These are phyloP conservation scores for Parazoanthus swiftii DNA, from an alignment of 92 coral and sea anemone species.

Conservation along the genomic window DNA sequence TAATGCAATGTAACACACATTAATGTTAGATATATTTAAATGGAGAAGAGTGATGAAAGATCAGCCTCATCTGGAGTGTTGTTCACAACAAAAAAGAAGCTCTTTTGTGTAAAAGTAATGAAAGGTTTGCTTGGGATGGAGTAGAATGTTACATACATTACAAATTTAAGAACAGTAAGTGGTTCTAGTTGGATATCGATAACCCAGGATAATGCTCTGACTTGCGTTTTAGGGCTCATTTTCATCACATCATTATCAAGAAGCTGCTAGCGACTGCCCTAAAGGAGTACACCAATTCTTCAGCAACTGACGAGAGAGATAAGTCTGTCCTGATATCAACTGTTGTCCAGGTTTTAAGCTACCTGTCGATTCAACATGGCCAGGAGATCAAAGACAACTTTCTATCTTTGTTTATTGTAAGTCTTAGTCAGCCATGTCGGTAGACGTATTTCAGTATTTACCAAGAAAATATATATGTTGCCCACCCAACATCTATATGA, in stretches of 20 bases:
- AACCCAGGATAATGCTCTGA: background rate
- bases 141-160: background rate
- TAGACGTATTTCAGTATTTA: background rate
- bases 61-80: background rate
- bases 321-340: constrained; percentile 82
- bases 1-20: too few relatives aligned
- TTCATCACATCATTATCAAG: constrained; percentile 80
- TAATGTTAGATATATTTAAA: too few relatives aligned
- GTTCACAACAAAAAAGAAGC: background rate
- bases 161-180: too few relatives aligned
- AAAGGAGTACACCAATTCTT: constrained; percentile 71
- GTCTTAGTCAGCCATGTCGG: background rate
- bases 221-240: constrained; percentile 66
- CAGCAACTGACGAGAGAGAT: constrained; percentile 64
- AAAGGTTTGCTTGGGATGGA: background rate
- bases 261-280: constrained; percentile 88
- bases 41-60: background rate
- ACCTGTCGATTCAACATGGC: constrained; percentile 86
- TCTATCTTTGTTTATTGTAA: constrained; percentile 82
- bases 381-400: constrained; percentile 80
- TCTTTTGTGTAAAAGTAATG: too few relatives aligned
- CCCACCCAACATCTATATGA: too few relatives aligned
- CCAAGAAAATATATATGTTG: background rate
- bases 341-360: constrained; percentile 79
- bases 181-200: background rate